These are phyloP conservation scores for Poeciliopsis turrubarensis DNA, from an alignment of 2,113 vertebrate genomes.

Conservation along the genomic window DNA sequence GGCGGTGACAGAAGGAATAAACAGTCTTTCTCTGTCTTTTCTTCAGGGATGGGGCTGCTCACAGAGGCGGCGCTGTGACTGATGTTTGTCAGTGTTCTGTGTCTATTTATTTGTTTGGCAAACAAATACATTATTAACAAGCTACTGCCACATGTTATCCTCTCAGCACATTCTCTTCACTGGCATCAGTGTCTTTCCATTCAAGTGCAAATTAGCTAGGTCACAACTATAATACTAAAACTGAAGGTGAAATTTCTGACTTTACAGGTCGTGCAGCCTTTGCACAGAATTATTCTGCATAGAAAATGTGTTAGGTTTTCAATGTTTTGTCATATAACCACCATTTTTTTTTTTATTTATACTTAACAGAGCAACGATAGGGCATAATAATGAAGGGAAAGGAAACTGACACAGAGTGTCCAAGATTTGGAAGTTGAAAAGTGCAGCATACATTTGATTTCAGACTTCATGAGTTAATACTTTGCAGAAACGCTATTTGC, in stretches of 20 bases:
- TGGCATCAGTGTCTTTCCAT: constrained; percentile 47
- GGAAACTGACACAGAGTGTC: neutral
- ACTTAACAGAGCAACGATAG: neutral
- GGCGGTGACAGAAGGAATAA: constrained; percentile 74
- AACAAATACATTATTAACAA: constrained; percentile 80
- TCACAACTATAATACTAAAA: constrained; percentile 28
- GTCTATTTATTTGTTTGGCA: constrained; percentile 77
- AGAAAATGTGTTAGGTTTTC: neutral
- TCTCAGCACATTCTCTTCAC: constrained; percentile 44
- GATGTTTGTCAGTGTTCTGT: constrained; percentile 74
- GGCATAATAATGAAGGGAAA: neutral
- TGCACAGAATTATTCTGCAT: neutral
- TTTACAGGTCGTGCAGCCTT: constrained; percentile 5
- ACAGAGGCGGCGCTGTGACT: constrained; percentile 71
- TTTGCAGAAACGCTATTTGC: too few relatives aligned
- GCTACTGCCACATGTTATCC: constrained; percentile 65
- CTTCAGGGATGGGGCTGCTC: constrained; percentile 69
- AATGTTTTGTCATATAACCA: neutral
- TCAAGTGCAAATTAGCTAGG: constrained; percentile 68
- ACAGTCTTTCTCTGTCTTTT: constrained; percentile 70
- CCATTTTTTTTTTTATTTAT: neutral
- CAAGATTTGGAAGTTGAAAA: neutral
- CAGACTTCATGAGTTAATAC: neutral
- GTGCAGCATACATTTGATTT: neutral
- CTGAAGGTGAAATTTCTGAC: constrained; percentile 13